These are phyloP conservation scores for Asbolus verrucosus DNA, from an alignment of 1,140 invertebrate species.

Conservation along the genomic window DNA sequence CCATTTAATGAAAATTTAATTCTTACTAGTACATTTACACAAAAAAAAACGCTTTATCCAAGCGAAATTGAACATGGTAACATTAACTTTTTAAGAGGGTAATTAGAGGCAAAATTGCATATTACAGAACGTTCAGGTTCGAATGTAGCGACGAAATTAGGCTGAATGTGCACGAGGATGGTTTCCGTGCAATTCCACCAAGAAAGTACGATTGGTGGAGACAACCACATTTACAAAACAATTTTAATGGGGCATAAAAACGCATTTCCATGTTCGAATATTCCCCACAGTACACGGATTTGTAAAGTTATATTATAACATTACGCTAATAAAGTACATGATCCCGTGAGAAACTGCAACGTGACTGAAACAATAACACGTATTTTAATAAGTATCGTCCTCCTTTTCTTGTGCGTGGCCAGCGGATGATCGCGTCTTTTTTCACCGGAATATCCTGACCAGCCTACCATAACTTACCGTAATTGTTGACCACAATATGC, in stretches of 20 bases:
- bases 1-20: too few relatives aligned
- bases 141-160: too few relatives aligned
- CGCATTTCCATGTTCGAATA: slow-evolving; percentile 37
- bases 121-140: too few relatives aligned
- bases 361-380: slow-evolving; percentile 59
- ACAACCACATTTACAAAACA: slow-evolving; percentile 6
- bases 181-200: too few relatives aligned
- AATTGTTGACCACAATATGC: slow-evolving; percentile 58
- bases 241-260: slow-evolving; percentile 34
- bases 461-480: slow-evolving; percentile 57
- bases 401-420: slow-evolving; percentile 40
- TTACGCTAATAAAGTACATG: slow-evolving; percentile 57
- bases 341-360: slow-evolving; percentile 59
- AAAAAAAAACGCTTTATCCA: too few relatives aligned
- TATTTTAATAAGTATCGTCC: slow-evolving; percentile 57
- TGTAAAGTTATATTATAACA: slow-evolving; percentile 51
- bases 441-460: slow-evolving; percentile 45
- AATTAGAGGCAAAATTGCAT: too few relatives aligned
- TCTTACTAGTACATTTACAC: too few relatives aligned
- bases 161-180: too few relatives aligned
- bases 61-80: too few relatives aligned
- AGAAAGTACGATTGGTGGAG: too few relatives aligned
- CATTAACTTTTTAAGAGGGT: too few relatives aligned
- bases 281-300: slow-evolving; percentile 43
- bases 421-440: slow-evolving; percentile 20